A percentile compares a stretch with the other conserved stretches of the same genome.
These are phyloP conservation scores for Bryconaethiops microstoma DNA, from an alignment of 2,797 vertebrate genomes.

Conservation along the genomic window DNA sequence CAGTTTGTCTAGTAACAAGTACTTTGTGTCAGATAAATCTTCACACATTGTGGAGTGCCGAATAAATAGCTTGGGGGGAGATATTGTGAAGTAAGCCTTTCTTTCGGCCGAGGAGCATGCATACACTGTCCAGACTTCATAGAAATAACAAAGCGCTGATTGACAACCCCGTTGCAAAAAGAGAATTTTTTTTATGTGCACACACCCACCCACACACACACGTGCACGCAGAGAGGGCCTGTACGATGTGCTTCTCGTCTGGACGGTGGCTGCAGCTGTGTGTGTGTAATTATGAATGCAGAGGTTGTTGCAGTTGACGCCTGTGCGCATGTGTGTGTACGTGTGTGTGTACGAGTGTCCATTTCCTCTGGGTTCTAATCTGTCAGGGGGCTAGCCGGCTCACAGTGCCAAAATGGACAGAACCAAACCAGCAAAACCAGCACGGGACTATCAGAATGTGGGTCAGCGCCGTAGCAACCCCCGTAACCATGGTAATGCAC, in stretches of 20 bases:
- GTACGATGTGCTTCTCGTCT: constrained; percentile 1
- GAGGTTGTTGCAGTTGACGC: constrained; percentile 20
- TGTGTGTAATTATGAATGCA: constrained; percentile 34
- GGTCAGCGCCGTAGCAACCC: constrained; percentile 60
- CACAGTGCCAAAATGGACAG: constrained; percentile 31
- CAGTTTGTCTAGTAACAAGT: constrained; percentile 48
- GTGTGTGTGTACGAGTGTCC: constrained; percentile 2
- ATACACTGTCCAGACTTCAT: constrained; percentile 50
- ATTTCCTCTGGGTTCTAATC: constrained; percentile 8
- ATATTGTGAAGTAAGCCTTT: constrained; percentile 38
- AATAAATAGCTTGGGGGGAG: constrained; percentile 47
- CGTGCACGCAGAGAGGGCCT: constrained; percentile 10
- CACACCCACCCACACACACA: constrained; percentile 1
- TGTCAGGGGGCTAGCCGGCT: constrained; percentile 32
- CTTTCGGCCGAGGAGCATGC: constrained; percentile 30
- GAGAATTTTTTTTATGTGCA: constrained; percentile 35
- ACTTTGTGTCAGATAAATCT: constrained; percentile 54
- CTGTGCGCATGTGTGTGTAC: background rate
- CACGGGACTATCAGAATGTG: constrained; percentile 54
- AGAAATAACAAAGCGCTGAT: constrained; percentile 50
- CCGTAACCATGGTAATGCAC: constrained; percentile 54
- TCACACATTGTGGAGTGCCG: constrained; percentile 31
- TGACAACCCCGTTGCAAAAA: constrained; percentile 40
- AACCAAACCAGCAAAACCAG: constrained; percentile 38
- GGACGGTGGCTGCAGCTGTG: constrained; percentile 28